A percentile compares a stretch with the other conserved stretches of the same genome.
These are phyloP conservation scores for Nyctibius bracteatus DNA, from an alignment of 2,113 vertebrate species.

Conservation along the genomic window DNA sequence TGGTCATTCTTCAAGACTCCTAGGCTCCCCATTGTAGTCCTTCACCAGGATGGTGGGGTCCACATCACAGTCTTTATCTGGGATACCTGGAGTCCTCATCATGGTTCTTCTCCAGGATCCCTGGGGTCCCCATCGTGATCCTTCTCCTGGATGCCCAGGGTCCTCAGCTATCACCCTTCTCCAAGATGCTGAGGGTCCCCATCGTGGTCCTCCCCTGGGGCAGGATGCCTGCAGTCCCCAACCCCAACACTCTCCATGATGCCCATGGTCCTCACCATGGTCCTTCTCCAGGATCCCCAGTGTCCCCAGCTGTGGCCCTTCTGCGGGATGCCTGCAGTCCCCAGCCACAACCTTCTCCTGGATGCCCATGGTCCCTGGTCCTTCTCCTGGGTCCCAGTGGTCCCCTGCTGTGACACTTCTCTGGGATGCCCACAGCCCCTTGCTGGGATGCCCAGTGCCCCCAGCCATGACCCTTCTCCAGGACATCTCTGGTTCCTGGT, in stretches of 20 bases:
- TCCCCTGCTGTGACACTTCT: neutral
- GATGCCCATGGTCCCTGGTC: neutral
- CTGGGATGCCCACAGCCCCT: neutral
- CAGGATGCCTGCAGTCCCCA: neutral
- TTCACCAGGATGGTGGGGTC: neutral
- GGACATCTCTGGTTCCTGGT: neutral
- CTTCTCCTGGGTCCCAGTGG: fast-evolving
- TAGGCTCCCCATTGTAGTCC: neutral
- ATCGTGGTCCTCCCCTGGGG: neutral
- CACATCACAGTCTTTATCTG: neutral
- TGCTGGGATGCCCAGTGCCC: neutral
- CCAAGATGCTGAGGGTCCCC: neutral
- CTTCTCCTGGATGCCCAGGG: neutral
- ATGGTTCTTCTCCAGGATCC: neutral
- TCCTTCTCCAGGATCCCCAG: neutral
- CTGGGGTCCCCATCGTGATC: neutral
- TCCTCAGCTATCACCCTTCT: neutral
- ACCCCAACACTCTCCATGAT: neutral
- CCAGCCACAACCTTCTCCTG: neutral
- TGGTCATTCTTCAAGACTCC: neutral
- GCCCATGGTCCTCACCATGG: neutral
- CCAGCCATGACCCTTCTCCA: neutral
- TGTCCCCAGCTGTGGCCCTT: neutral
- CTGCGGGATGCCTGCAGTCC: neutral
- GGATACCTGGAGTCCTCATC: too few species aligned